Conservation (phyloP, 2,888 invertebrate genomes). For the Amphipoea oculea region DNA sequence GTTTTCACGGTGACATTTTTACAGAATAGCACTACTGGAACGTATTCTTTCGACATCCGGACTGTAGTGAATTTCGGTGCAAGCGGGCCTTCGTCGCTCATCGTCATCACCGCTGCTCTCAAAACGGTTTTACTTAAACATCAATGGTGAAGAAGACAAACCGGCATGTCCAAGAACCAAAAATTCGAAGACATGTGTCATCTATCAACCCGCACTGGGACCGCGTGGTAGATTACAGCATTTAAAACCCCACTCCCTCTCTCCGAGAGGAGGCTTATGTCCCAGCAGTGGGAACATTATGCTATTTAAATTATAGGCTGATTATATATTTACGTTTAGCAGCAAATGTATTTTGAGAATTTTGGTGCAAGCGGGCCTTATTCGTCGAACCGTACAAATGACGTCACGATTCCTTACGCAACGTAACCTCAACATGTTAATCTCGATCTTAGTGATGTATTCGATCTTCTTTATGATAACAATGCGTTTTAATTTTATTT, state of each 20-base stretch:
- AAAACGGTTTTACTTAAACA: too few relatives aligned
- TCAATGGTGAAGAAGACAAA: too few relatives aligned
- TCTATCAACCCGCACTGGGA: not conserved
- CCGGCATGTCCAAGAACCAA: not conserved
- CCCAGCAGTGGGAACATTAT: not conserved
- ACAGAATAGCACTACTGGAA: too few relatives aligned
- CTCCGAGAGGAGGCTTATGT: not conserved
- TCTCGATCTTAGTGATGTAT: constrained; percentile 54
- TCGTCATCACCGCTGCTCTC: not conserved
- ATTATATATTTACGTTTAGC: too few relatives aligned
- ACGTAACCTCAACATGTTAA: constrained; percentile 52
- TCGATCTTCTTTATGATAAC: constrained; percentile 56
- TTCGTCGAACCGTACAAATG: not conserved
- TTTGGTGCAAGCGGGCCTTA: not conserved
- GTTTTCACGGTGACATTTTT: too few relatives aligned
- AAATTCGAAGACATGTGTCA: too few relatives aligned
- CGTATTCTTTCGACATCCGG: not conserved
- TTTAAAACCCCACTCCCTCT: too few relatives aligned
- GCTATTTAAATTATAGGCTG: too few relatives aligned
- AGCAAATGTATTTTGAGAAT: too few relatives aligned
- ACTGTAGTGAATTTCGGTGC: not conserved
- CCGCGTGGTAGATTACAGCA: not conserved
- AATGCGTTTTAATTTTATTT: constrained; percentile 55
- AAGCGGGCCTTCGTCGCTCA: not conserved
- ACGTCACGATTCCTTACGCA: constrained; percentile 32